phyloP scores from a whole-genome alignment of 2,113 vertebrate species.

The Gadus chalcogrammus region DNA sequence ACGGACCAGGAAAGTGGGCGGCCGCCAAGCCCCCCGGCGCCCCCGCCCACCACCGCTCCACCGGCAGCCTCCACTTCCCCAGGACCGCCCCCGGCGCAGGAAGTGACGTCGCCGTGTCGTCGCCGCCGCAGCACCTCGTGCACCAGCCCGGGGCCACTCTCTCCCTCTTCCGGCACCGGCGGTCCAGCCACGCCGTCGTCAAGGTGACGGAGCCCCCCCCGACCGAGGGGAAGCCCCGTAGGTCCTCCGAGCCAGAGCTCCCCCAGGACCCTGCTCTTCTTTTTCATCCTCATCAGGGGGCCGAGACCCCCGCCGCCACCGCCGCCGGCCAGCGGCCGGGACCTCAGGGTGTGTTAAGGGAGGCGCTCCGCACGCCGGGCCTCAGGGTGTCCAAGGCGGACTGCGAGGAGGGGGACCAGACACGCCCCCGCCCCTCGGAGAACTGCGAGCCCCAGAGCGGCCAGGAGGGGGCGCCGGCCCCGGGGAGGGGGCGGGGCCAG shows the following conservation, averaged over 20 bases:
- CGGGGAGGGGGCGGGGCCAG: constrained; percentile 64
- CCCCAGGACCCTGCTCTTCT: neutral
- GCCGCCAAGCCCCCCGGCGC: constrained; percentile 23
- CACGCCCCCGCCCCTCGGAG: constrained; percentile 56
- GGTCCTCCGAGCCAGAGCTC: constrained; percentile 48
- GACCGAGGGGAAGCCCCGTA: constrained; percentile 24
- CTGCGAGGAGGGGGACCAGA: constrained; percentile 19
- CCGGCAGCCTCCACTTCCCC: constrained; percentile 39
- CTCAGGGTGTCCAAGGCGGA: constrained; percentile 51
- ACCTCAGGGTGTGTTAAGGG: constrained; percentile 28
- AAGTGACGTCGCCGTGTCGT: constrained; percentile 2
- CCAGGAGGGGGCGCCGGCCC: constrained; percentile 65
- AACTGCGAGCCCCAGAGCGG: constrained; percentile 61
- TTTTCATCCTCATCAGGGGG: too few species aligned
- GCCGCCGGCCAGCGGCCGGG: constrained; percentile 26
- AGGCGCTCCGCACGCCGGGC: constrained; percentile 49
- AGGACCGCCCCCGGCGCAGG: constrained; percentile 24
- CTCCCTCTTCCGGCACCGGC: constrained; percentile 51
- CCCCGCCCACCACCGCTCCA: constrained; percentile 45
- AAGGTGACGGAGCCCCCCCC: constrained; percentile 35
- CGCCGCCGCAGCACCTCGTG: constrained; percentile 30
- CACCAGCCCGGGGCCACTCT: constrained; percentile 47
- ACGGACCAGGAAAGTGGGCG: neutral
- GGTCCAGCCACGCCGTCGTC: constrained; percentile 36
- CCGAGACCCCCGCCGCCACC: neutral